Evolutionary conservation across 2,113 vertebrate species (phyloP), one percentile per base, ranked within the genome.

Genomic region (Eupsittula cactorum): DNA sequence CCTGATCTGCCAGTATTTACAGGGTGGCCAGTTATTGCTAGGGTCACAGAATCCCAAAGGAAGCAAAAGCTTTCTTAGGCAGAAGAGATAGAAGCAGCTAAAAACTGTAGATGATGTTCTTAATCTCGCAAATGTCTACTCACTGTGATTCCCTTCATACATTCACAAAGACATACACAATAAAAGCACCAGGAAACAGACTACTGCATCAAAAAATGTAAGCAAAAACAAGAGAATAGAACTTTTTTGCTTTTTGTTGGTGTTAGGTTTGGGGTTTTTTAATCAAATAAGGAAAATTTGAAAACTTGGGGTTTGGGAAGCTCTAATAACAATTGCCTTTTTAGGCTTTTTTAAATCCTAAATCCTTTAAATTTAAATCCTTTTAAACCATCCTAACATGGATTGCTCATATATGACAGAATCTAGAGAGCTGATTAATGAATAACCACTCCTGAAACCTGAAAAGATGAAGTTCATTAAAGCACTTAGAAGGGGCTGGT

Each of bases 41-140:
- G 11, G 27, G 65, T 20, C 41, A 77, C 33, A 64, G 64, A 76
- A 50, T 33, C 44, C 46, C 49, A 39, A 90, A 94, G 64, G 62
- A 86, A 88, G 71, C 50, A 90, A 62, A 59, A 92, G 75, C 85
- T 77, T 77, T 83, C 73, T 70, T 64, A 44, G 55, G 21, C 75
- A 86, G 82, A 96, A 85, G 70, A 92, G 50, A 80, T 63, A 69
- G 50, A 95, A 91, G 75, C 80, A 92, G 86, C 41, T 93, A 70
- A 94, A 93, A 86, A 84, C 67, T 28, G 52, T 71, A 86, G 24
- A 86, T 50, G 2, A 62, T 42, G n/a, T 68, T 88, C 76, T 93
- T 88, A 83, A 91, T 64, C 20, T 49, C 41, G n/a, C n/a, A 78
- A 67, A 92, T 70, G 81, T 71, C 42, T 86, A 52, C 31, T 42